These are phyloP conservation scores for Microtus ochrogaster DNA, from an alignment of 2,113 vertebrate species.

Conservation along the genomic window DNA sequence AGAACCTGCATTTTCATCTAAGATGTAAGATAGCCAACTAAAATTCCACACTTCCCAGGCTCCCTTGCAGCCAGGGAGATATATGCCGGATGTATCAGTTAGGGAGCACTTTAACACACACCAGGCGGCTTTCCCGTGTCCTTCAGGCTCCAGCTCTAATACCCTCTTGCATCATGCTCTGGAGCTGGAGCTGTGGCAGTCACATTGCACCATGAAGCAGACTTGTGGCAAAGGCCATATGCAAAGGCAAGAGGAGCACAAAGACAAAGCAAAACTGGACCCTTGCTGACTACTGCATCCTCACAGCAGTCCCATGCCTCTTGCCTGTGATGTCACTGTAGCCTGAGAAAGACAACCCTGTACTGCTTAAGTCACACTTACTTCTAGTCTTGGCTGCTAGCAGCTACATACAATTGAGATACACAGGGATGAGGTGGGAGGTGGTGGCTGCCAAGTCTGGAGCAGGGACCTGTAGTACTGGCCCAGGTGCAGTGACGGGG, in stretches of 20 bases:
- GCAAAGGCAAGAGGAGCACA: not conserved
- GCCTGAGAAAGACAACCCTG: not conserved
- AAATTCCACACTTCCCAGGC: constrained; percentile 4
- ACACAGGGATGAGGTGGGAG: not conserved
- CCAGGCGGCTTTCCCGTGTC: no score
- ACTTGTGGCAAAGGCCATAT: not conserved
- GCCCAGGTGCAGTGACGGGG: not conserved
- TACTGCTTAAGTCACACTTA: not conserved
- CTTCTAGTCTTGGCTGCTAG: not conserved
- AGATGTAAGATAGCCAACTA: not conserved
- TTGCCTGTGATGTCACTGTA: not conserved
- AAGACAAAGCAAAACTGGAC: not conserved
- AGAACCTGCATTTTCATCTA: not conserved
- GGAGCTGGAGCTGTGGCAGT: not conserved
- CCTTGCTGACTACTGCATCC: not conserved
- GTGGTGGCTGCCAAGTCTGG: accelerated
- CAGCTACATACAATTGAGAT: not conserved
- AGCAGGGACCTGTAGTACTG: not conserved
- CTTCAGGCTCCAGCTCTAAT: not conserved
- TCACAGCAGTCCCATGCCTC: not conserved
- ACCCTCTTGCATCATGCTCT: not conserved
- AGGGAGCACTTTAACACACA: not conserved
- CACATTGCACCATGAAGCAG: not conserved
- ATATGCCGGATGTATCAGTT: no score
- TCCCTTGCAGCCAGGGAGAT: not conserved